Percentiles rank a stretch among this genome's conserved stretches.
phyloP scores from a whole-genome alignment of 2,888 invertebrate species.

The Cataglyphis rosenhaueri region DNA sequence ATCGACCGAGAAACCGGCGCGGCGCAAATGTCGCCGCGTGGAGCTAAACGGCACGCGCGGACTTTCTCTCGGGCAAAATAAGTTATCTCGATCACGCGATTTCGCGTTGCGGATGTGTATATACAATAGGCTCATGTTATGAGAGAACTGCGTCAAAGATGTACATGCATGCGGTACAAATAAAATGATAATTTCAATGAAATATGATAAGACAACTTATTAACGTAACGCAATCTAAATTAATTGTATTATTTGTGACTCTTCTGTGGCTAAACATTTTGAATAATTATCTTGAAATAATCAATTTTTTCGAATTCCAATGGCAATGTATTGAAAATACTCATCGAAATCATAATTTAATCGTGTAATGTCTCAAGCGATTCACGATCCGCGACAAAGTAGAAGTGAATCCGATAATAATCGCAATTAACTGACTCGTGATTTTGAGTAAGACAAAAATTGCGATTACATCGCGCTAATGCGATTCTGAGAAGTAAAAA shows the following conservation, averaged over 20 bases:
- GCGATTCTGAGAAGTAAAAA: conserved; percentile 51
- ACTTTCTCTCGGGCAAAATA: conserved; percentile 15
- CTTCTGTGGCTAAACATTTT: background rate
- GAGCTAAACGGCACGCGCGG: background rate
- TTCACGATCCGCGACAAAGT: conserved; percentile 34
- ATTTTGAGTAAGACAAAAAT: conserved; percentile 59
- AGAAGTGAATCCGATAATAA: conserved; percentile 59
- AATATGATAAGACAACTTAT: background rate
- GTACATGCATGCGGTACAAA: background rate
- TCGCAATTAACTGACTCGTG: conserved; percentile 67
- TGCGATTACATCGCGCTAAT: conserved; percentile 61
- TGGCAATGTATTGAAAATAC: background rate
- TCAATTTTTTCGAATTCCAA: background rate
- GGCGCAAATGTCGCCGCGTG: conserved; percentile 38
- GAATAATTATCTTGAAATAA: background rate
- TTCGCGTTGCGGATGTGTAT: conserved; percentile 30
- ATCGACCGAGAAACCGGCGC: conserved; percentile 36
- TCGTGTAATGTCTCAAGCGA: background rate
- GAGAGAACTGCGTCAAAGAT: background rate
- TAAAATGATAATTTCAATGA: background rate
- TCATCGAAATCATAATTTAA: background rate
- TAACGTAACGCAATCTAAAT: background rate
- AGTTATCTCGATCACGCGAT: conserved; percentile 52
- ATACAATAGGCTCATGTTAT: conserved; percentile 2
- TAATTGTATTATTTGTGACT: background rate